Evolutionary conservation across 2,113 vertebrate genomes (phyloP).

Genomic region (Ailurus styani): DNA sequence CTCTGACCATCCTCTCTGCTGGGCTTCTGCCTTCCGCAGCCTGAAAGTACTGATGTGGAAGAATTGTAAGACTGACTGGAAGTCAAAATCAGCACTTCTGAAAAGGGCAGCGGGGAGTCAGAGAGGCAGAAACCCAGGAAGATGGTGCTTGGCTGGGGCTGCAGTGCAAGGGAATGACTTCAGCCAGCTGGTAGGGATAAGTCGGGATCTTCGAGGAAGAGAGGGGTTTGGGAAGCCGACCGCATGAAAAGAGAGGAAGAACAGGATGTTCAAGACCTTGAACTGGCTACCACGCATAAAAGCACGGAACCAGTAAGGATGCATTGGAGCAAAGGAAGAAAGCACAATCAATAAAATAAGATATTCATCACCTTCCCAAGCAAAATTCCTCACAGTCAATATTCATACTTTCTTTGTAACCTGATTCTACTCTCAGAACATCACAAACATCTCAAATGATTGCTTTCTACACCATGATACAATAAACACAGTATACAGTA

Average conservation of each 20-base stretch:
- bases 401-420: background rate
- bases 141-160: no score
- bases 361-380: background rate
- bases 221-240: background rate
- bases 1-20: background rate
- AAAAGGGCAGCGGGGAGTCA: background rate
- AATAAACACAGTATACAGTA: background rate
- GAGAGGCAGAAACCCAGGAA: background rate
- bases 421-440: background rate
- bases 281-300: background rate
- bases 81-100: background rate
- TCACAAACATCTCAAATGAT: background rate
- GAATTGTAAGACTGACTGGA: background rate
- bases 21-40: background rate
- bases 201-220: background rate
- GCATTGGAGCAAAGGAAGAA: background rate
- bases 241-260: background rate
- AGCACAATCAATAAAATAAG: background rate
- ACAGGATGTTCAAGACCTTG: background rate
- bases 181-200: background rate
- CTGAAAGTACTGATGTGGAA: background rate
- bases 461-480: background rate
- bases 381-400: background rate
- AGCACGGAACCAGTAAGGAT: background rate
- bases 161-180: background rate